Evolutionary conservation across 2,113 vertebrate species (phyloP).

Genomic region (Corydoras maculifer): DNA sequence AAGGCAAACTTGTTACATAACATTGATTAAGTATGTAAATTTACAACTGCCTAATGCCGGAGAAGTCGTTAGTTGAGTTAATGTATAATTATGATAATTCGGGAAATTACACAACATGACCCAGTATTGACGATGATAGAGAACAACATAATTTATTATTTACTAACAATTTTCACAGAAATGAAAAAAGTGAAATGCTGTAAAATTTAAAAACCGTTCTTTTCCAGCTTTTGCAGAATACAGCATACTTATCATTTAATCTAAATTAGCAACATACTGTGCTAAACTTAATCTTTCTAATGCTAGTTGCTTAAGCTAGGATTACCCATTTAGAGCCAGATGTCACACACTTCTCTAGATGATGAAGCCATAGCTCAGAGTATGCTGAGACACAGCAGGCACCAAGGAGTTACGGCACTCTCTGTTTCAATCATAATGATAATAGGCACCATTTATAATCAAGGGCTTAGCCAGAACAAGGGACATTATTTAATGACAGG

Average conservation of each 20-base stretch:
- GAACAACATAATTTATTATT: not conserved
- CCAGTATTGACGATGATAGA: no score
- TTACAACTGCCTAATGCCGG: no score
- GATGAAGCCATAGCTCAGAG: constrained; percentile 3
- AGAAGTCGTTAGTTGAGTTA: no score
- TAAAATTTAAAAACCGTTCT: not conserved
- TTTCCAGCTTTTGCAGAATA: constrained; percentile 1
- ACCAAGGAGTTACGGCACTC: constrained; percentile 17
- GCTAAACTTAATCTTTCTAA: constrained; percentile 37
- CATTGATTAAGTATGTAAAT: no score
- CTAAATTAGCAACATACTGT: constrained; percentile 31
- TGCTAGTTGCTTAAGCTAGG: constrained; percentile 25
- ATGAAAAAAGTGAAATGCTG: not conserved
- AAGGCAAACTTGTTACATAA: no score
- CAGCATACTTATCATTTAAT: constrained; percentile 23
- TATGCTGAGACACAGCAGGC: constrained; percentile 16
- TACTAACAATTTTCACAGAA: not conserved
- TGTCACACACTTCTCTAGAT: constrained; percentile 24
- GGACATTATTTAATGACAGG: not conserved
- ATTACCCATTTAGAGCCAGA: constrained; percentile 28
- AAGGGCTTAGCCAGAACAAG: constrained; percentile 14
- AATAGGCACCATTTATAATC: constrained; percentile 28
- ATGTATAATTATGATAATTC: no score
- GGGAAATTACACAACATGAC: no score
- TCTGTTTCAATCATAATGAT: constrained; percentile 27